Conservation (phyloP, 2,888 invertebrate genomes). For the Eupithecia exiguata region DNA sequence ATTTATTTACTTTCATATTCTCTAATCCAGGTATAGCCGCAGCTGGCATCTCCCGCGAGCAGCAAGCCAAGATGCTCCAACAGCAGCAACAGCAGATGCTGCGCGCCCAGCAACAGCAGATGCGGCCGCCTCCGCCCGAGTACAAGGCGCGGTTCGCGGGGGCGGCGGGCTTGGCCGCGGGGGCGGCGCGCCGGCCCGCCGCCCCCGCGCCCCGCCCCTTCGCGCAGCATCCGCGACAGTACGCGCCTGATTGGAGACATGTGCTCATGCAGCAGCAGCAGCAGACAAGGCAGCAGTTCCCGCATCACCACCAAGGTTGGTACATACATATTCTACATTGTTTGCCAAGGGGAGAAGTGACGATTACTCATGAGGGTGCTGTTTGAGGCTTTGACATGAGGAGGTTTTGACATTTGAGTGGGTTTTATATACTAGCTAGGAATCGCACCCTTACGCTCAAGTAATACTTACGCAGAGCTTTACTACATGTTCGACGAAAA, state of each 20-base stretch:
- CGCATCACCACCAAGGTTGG: conserved; percentile 78
- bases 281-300: conserved; percentile 68
- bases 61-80: conserved; percentile 87
- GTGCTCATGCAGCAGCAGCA: conserved; percentile 85
- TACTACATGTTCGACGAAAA: too few relatives aligned
- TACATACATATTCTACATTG: not conserved
- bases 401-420: not conserved
- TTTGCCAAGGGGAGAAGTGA: not conserved
- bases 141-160: conserved; percentile 88
- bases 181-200: conserved; percentile 57
- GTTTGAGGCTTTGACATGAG: too few relatives aligned
- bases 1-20: not conserved
- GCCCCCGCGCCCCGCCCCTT: conserved; percentile 60
- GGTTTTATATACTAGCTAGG: too few relatives aligned
- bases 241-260: conserved; percentile 78
- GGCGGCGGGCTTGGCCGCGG: conserved; percentile 41
- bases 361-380: not conserved
- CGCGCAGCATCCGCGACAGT: conserved; percentile 71
- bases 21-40: conserved; percentile 68
- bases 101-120: conserved; percentile 81
- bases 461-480: too few relatives aligned
- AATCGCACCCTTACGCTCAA: too few relatives aligned
- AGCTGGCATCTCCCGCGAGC: conserved; percentile 82
- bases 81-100: conserved; percentile 88
- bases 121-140: conserved; percentile 92